phyloP scores from a whole-genome alignment of 2,888 invertebrate species.

The Eupithecia subumbrata region DNA sequence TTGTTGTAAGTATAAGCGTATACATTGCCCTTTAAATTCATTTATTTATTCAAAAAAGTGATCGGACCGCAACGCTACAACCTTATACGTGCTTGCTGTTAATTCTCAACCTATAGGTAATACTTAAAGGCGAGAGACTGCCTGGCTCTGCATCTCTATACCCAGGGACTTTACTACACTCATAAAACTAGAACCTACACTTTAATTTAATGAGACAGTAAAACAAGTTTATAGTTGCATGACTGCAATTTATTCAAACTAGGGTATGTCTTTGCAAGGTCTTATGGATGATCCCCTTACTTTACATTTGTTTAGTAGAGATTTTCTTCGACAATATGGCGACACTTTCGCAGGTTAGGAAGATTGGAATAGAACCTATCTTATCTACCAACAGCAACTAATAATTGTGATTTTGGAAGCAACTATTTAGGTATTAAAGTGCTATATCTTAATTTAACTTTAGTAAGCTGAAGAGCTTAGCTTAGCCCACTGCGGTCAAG shows the following conservation, averaged over 20 bases:
- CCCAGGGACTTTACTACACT: neutral
- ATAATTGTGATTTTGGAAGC: neutral
- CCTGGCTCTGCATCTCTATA: constrained; percentile 5
- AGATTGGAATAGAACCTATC: neutral
- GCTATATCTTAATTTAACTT: too few species aligned
- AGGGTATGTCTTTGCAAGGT: neutral
- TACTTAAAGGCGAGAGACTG: constrained; percentile 2
- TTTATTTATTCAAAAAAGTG: neutral
- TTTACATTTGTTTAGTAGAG: neutral
- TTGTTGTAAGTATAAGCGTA: too few species aligned
- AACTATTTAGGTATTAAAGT: neutral
- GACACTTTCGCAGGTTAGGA: neutral
- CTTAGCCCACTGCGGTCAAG: too few species aligned
- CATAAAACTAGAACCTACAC: constrained; percentile 2
- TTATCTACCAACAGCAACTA: neutral
- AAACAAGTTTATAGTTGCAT: constrained; percentile 17
- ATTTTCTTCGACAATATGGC: neutral
- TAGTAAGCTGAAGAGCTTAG: too few species aligned
- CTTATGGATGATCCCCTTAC: neutral
- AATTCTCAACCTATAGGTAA: neutral
- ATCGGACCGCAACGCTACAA: neutral
- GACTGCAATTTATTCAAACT: constrained; percentile 9
- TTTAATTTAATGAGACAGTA: constrained; percentile 7
- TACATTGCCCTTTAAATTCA: too few species aligned
- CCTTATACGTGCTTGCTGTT: neutral